Evolutionary conservation across 1,140 invertebrate species (phyloP).

Genomic region (Anastatus disparis): DNA sequence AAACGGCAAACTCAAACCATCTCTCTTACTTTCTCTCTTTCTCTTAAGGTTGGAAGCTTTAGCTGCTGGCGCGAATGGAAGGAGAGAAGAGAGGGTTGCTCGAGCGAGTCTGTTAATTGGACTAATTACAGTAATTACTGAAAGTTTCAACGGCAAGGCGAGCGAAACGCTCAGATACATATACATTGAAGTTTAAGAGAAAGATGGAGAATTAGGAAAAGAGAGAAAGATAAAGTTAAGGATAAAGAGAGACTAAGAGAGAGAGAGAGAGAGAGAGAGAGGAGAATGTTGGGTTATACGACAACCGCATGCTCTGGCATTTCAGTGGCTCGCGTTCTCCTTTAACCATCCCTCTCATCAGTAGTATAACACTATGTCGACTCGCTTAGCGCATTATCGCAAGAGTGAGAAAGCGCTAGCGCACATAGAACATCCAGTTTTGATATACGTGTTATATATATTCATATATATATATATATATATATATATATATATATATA

Average conservation of each 20-base stretch:
- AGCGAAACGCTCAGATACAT: no score
- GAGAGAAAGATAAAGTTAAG: constrained; percentile 14
- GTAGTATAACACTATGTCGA: neutral
- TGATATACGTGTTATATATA: no score
- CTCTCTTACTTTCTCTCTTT: neutral
- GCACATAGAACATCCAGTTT: no score
- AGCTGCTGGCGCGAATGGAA: no score
- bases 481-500: no score
- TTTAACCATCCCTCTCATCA: neutral
- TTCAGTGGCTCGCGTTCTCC: neutral
- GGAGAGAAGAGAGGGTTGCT: constrained; percentile 43
- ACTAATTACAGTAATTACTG: constrained; percentile 68
- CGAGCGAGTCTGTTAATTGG: constrained; percentile 67
- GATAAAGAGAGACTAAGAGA: no score
- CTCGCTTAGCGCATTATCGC: constrained; percentile 42
- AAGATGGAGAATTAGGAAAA: neutral
- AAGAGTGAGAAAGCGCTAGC: no score
- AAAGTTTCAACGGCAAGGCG: constrained; percentile 62
- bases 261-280: no score
- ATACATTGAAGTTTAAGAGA: no score
- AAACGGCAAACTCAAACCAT: neutral
- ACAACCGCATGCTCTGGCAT: constrained; percentile 51
- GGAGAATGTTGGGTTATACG: constrained; percentile 60
- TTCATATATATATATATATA: no score
- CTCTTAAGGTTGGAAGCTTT: no score